phyloP scores from a whole-genome alignment of 2,113 vertebrate genomes.

The Coregonus clupeaformis region DNA sequence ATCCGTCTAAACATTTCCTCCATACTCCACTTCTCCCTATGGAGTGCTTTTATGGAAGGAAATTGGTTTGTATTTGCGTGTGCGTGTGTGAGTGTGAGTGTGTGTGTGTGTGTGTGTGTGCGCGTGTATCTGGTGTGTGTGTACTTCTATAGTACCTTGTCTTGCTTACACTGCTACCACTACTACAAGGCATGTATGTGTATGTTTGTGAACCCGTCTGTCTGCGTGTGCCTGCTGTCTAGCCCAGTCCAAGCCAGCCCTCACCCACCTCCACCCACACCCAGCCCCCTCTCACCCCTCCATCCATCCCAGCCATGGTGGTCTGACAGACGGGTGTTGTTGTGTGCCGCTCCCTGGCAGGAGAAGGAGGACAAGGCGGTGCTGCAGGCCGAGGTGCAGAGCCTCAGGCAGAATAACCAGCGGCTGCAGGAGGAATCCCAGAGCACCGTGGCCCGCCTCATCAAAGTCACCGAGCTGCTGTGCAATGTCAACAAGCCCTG shows the following conservation, averaged over 20 bases:
- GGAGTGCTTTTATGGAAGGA: neutral
- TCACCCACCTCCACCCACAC: neutral
- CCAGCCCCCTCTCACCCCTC: neutral
- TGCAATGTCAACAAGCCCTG: conserved; percentile 82
- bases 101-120: neutral
- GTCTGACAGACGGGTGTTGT: conserved; percentile 71
- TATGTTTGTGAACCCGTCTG: neutral
- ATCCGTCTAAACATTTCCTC: neutral
- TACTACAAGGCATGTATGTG: neutral
- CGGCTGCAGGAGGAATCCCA: conserved; percentile 84
- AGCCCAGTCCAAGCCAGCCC: neutral
- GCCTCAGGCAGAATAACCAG: conserved; percentile 84
- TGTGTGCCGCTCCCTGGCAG: conserved; percentile 77
- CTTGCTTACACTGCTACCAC: neutral
- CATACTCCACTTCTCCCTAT: neutral
- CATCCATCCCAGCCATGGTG: conserved; percentile 55
- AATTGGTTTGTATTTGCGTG: neutral
- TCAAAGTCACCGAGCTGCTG: conserved; percentile 85
- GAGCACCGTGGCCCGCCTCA: conserved; percentile 82
- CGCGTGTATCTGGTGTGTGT: neutral
- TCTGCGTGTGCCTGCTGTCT: neutral
- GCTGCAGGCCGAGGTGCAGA: conserved; percentile 88
- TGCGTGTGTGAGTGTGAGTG: neutral
- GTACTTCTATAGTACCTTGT: neutral
- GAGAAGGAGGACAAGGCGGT: conserved; percentile 88